Evolutionary conservation across 2,888 invertebrate genomes (phyloP), one percentile per base, ranked within the genome.

Genomic region (Nomada ferruginata): DNA sequence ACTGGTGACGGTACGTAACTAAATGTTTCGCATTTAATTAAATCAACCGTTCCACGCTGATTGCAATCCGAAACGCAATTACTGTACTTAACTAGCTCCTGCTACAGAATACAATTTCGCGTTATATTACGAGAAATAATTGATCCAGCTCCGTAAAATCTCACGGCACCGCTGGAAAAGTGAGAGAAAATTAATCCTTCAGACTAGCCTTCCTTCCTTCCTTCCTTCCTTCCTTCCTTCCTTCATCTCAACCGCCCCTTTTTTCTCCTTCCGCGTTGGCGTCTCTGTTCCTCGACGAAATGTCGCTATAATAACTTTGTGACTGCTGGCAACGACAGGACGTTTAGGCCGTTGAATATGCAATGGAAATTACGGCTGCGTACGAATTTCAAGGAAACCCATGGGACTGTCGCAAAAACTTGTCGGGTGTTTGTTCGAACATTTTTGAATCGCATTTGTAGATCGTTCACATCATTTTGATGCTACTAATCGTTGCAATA

Each of bases 331-430:
- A 84, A 86, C 87, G 90, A 89, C 90, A 87, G 89, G 86, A 83
- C 85, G 83, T 88, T 87, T 80, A 87, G 86, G 85, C 84, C 88
- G 89, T 85, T 90, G 90, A 91, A 90, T 91, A 89, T 91, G 90
- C 89, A 91, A 88, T 87, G 87, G 87, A 89, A 90, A 90, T 90
- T 87, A 85, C 74, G 59, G 69, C 72, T 61, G 69, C 60, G 60
- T 60, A 66, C 79, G 65, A 71, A 71, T 83, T 65, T 44, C 64
- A 47, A 2, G 66, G 71, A 60, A 80, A 76, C 68, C 79, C 64
- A 66, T 60, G 29, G 63, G 69, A 57, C 2, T 53, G 53, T 23
- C 9, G 15, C 55, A 79, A 69, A 73, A 74, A 74, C 55, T 52
- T 53, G 26, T 20, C 29, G 10, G 18, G 7, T 59, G 11, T 60